Percentiles rank a stretch among this genome's conserved stretches.
Conservation (phyloP, 2,888 invertebrate species). For the Rapana venosa region DNA sequence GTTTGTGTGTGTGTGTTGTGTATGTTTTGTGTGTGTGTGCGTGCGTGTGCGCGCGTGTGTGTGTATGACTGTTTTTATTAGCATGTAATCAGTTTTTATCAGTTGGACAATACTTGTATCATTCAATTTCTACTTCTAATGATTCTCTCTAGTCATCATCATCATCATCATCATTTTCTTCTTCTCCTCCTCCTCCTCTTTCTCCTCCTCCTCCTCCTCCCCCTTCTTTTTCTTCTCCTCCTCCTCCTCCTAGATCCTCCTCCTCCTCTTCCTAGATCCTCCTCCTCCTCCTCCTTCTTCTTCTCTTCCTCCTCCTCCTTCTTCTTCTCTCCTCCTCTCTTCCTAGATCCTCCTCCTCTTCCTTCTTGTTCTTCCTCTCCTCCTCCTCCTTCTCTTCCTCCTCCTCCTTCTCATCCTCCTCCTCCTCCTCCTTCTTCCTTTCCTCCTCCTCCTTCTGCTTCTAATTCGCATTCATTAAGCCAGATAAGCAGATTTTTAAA, state of each 20-base stretch:
- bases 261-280: not conserved
- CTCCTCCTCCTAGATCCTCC: not conserved
- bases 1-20: too few relatives aligned
- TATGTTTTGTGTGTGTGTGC: too few relatives aligned
- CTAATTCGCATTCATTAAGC: not conserved
- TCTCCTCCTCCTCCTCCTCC: not conserved
- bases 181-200: too few relatives aligned
- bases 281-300: not conserved
- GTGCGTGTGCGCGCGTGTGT: too few relatives aligned
- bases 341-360: not conserved
- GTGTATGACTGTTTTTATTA: too few relatives aligned
- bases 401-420: not conserved
- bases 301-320: not conserved
- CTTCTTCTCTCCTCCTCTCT: not conserved
- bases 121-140: not conserved
- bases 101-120: not conserved
- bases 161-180: too few relatives aligned
- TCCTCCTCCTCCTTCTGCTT: not conserved
- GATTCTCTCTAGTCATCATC: too few relatives aligned
- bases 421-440: not conserved
- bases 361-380: not conserved
- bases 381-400: not conserved
- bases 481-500: not conserved
- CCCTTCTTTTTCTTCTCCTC: not conserved
- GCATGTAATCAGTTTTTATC: too few relatives aligned